Conservation (phyloP, 1,140 invertebrate genomes). For the Acyrthosiphon pisum region DNA sequence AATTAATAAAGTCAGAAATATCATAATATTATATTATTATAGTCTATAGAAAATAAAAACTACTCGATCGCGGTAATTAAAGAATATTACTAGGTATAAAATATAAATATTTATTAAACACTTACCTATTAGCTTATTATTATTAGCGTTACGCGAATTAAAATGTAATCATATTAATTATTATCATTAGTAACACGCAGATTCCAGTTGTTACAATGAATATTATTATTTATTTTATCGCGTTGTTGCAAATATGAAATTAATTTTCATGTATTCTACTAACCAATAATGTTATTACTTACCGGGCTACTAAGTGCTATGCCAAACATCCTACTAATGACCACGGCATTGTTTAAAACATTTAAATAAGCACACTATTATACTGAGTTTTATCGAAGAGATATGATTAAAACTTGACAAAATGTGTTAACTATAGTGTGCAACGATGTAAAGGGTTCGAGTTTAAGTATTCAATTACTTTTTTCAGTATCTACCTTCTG, state of each 20-base stretch:
- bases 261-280: too few relatives aligned
- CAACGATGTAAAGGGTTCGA: background rate
- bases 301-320: background rate
- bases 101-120: too few relatives aligned
- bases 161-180: background rate
- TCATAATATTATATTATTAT: too few relatives aligned
- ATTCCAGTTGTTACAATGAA: background rate
- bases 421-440: background rate
- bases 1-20: background rate
- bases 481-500: background rate
- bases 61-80: too few relatives aligned
- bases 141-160: background rate
- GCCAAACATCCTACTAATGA: background rate
- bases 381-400: background rate
- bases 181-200: background rate
- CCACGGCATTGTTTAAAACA: background rate
- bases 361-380: background rate
- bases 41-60: too few relatives aligned
- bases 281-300: background rate
- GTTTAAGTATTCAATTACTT: background rate
- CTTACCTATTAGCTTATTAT: background rate
- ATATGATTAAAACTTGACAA: background rate
- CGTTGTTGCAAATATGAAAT: background rate
- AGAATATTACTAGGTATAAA: too few relatives aligned
- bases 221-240: background rate